phyloP scores from a whole-genome alignment of 2,797 vertebrate species.

The Diplodus sargus region DNA sequence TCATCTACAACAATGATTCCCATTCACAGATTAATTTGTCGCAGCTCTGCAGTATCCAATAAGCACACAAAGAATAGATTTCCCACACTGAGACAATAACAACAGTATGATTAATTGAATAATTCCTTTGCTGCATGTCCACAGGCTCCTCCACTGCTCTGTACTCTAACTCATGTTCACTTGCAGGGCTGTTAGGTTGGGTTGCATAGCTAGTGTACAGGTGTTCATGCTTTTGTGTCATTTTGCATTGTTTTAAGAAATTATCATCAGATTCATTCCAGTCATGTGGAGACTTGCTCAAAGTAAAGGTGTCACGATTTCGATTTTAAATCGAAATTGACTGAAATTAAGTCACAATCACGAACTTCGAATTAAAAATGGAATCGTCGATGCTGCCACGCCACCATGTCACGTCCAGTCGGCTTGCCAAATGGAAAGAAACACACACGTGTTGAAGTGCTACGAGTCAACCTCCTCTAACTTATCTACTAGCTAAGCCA shows the following conservation, averaged over 20 bases:
- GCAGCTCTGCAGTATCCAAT: conserved; percentile 38
- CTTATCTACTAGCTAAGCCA: no score
- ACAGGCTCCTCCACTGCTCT: background rate
- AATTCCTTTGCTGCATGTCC: conserved; percentile 22
- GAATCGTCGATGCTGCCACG: no score
- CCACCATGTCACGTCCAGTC: no score
- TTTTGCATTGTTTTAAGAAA: conserved; percentile 9
- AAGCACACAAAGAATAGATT: conserved; percentile 40
- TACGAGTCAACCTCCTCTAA: no score
- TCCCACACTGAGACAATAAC: conserved; percentile 24
- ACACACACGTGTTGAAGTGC: no score
- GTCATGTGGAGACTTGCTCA: background rate
- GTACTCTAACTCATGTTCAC: background rate
- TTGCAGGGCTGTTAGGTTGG: background rate
- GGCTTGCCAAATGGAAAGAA: no score
- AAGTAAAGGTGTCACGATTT: no score
- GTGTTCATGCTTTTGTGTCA: background rate
- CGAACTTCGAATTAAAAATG: no score
- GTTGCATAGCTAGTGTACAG: conserved; percentile 1
- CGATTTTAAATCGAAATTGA: no score
- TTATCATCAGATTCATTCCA: conserved; percentile 4
- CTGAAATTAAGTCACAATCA: no score
- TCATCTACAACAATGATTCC: conserved; percentile 8
- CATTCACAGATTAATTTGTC: conserved; percentile 43
- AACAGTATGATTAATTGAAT: conserved; percentile 25